Conservation (phyloP, 2,113 vertebrate species). For the Myxocyprinus asiaticus region DNA sequence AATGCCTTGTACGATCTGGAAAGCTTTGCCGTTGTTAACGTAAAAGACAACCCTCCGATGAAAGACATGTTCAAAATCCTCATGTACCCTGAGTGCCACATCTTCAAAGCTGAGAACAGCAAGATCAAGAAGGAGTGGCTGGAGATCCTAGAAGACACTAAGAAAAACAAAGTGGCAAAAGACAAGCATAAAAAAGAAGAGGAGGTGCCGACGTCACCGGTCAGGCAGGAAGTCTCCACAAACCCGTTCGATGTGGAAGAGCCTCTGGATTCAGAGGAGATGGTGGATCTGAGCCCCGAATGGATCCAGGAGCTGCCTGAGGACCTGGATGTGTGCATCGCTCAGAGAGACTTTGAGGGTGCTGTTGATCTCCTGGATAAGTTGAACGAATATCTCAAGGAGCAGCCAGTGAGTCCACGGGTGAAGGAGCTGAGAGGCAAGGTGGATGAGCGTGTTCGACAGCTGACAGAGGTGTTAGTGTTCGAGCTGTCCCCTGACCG, state of each 20-base stretch:
- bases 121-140: constrained; percentile 99
- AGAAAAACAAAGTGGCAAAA: constrained; percentile 85
- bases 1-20: constrained; percentile 91
- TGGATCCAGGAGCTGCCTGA: constrained; percentile 98
- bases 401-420: constrained; percentile 79
- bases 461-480: constrained; percentile 93
- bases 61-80: constrained; percentile 99
- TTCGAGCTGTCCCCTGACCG: constrained; percentile 95
- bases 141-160: constrained; percentile 94
- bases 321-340: constrained; percentile 95
- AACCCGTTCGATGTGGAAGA: constrained; percentile 86
- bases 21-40: constrained; percentile 92
- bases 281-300: constrained; percentile 85
- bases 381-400: constrained; percentile 85
- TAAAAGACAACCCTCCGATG: constrained; percentile 98
- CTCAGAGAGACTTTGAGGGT: constrained; percentile 95
- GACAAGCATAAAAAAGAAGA: constrained; percentile 86
- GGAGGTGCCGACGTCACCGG: constrained; percentile 71
- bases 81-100: constrained; percentile 96
- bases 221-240: constrained; percentile 71
- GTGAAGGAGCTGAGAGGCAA: constrained; percentile 87
- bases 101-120: constrained; percentile 97
- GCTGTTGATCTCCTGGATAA: constrained; percentile 95
- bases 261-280: constrained; percentile 68
- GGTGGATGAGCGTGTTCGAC: constrained; percentile 88